These are phyloP conservation scores for Apomyelois bistriatella DNA, from an alignment of 2,888 invertebrate genomes.

Conservation along the genomic window DNA sequence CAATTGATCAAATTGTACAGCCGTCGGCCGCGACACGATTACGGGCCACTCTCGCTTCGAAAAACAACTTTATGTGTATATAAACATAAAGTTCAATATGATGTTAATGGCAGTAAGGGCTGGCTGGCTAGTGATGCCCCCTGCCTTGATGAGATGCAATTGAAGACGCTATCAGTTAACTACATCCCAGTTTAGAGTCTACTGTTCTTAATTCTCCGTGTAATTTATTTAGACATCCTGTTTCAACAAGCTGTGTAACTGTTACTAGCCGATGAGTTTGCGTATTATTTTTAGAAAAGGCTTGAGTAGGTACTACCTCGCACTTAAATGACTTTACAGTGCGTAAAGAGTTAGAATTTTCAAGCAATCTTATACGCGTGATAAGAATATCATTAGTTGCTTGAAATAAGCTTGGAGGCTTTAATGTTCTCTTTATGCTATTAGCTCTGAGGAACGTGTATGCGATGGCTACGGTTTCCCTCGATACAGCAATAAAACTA, in stretches of 20 bases:
- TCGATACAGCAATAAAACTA: no score
- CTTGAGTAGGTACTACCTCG: no score
- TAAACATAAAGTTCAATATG: neutral
- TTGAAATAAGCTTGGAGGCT: no score
- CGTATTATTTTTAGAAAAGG: no score
- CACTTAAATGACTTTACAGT: no score
- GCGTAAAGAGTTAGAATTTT: no score
- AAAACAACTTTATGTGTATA: neutral
- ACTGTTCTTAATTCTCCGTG: neutral
- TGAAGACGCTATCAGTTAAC: constrained; percentile 25
- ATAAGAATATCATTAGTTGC: no score
- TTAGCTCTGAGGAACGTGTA: no score
- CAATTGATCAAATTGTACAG: constrained; percentile 9
- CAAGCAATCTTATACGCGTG: no score
- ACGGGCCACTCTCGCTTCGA: neutral
- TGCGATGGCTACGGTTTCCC: no score
- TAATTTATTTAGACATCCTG: constrained; percentile 1
- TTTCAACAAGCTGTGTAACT: neutral
- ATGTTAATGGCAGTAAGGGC: constrained; percentile 7
- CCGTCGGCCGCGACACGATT: constrained; percentile 1
- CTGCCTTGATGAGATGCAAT: constrained; percentile 42
- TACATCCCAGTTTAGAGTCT: constrained; percentile 17
- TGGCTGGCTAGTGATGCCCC: constrained; percentile 14
- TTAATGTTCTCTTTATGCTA: no score
- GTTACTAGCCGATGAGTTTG: neutral